Conservation (phyloP, 2,113 vertebrate genomes). For the Aspidoscelis tigris region DNA sequence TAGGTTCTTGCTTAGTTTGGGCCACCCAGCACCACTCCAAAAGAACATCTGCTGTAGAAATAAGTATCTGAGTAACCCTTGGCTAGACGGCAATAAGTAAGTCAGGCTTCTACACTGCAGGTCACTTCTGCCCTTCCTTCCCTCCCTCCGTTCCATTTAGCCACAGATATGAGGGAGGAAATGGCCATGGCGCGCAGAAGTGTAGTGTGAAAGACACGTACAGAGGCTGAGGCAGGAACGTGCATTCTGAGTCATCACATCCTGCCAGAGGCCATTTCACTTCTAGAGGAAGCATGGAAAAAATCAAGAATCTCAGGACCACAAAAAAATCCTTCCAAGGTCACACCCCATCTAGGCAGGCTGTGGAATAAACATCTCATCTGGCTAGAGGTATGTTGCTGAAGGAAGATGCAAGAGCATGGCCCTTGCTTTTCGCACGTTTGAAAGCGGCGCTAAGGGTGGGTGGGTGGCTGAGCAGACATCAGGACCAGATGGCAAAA, state of each 20-base stretch:
- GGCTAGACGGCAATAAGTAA: neutral
- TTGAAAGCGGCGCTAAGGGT: neutral
- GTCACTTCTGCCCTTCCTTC: neutral
- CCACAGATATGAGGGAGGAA: conserved; percentile 1
- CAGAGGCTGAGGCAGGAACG: neutral
- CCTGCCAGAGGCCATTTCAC: neutral
- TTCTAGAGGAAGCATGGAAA: conserved; percentile 4
- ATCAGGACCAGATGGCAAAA: too few species aligned
- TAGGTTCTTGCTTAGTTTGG: neutral
- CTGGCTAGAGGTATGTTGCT: neutral
- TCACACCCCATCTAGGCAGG: conserved; percentile 11
- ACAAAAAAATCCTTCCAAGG: neutral
- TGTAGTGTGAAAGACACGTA: neutral
- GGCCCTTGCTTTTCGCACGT: neutral
- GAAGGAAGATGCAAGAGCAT: neutral
- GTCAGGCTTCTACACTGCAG: neutral
- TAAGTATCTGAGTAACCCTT: neutral
- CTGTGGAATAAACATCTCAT: neutral
- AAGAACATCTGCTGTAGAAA: neutral
- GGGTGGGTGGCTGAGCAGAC: too few species aligned
- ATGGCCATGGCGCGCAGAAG: neutral
- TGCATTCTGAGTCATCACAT: conserved; percentile 6
- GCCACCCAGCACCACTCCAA: neutral
- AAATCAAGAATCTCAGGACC: neutral
- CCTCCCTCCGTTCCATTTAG: neutral